These are phyloP conservation scores for Spea multiplicata DNA, from an alignment of 2,113 vertebrate genomes.

Conservation along the genomic window DNA sequence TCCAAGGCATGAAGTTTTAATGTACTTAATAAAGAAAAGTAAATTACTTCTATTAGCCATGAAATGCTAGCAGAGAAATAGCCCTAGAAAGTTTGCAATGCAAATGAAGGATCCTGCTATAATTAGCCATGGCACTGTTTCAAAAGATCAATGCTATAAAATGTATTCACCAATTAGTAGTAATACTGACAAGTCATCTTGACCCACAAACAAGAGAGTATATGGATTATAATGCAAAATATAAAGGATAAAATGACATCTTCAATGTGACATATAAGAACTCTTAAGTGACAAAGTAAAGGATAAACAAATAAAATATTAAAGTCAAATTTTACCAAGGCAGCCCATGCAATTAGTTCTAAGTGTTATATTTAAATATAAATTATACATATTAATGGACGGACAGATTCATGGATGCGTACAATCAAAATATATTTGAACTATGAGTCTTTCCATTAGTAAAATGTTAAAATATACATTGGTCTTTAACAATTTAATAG, in stretches of 20 bases:
- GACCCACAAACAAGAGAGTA: slow-evolving; percentile 55
- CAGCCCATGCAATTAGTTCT: slow-evolving; percentile 42
- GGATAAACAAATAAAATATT: slow-evolving; percentile 51
- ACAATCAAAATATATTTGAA: slow-evolving; percentile 12
- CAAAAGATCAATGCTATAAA: slow-evolving; percentile 61
- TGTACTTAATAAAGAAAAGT: slow-evolving; percentile 73
- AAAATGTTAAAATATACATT: slow-evolving; percentile 8
- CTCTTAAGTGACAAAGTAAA: slow-evolving; percentile 49
- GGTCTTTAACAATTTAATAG: neutral
- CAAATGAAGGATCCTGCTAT: slow-evolving; percentile 61
- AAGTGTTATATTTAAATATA: slow-evolving; percentile 42
- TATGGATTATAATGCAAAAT: slow-evolving; percentile 55
- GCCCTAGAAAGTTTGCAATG: slow-evolving; percentile 65
- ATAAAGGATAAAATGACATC: slow-evolving; percentile 38
- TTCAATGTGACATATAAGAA: slow-evolving; percentile 36
- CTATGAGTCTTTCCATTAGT: slow-evolving; percentile 4
- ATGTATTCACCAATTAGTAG: slow-evolving; percentile 61
- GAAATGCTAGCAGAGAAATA: slow-evolving; percentile 66
- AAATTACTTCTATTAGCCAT: slow-evolving; percentile 73
- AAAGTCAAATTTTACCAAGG: slow-evolving; percentile 14
- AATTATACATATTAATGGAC: slow-evolving; percentile 22
- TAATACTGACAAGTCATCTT: slow-evolving; percentile 57
- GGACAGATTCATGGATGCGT: slow-evolving; percentile 14
- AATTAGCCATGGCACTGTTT: slow-evolving; percentile 63
- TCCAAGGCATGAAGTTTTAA: slow-evolving; percentile 73